Conservation (phyloP, 2,113 vertebrate species). For the Gracilinanus agilis region DNA sequence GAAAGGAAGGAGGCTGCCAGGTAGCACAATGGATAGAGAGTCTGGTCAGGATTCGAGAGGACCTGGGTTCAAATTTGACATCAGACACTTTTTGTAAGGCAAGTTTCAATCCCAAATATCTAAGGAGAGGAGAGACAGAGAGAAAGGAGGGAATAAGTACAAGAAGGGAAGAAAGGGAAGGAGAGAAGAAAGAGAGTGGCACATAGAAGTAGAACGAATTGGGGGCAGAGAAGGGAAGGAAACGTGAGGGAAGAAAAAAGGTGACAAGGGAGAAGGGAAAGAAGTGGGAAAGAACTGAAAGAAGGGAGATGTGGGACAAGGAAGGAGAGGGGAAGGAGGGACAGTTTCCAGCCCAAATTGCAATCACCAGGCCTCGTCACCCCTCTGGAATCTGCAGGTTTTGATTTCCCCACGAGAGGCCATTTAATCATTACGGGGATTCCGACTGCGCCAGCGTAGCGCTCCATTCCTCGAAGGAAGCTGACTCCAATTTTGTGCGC, state of each 20-base stretch:
- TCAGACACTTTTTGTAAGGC: no score
- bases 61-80: no score
- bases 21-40: no score
- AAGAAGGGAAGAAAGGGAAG: background rate
- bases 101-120: no score
- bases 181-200: background rate
- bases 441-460: constrained; percentile 77
- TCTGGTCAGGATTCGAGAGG: no score
- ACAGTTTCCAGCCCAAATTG: constrained; percentile 85
- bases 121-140: background rate
- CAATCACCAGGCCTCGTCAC: constrained; percentile 85
- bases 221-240: background rate
- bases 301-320: background rate
- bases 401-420: constrained; percentile 84
- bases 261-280: background rate
- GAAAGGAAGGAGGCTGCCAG: no score
- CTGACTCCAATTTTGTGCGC: constrained; percentile 86
- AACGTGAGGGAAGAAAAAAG: background rate
- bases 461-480: constrained; percentile 79
- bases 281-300: background rate
- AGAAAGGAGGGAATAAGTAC: background rate
- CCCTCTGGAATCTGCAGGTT: constrained; percentile 86
- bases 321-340: constrained; percentile 68
- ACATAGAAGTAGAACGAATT: background rate
- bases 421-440: constrained; percentile 89